A percentile compares a stretch with the other conserved stretches of the same genome.
phyloP scores from a whole-genome alignment of 2,797 vertebrate species.

The Rhadinocentrus ornatus region DNA sequence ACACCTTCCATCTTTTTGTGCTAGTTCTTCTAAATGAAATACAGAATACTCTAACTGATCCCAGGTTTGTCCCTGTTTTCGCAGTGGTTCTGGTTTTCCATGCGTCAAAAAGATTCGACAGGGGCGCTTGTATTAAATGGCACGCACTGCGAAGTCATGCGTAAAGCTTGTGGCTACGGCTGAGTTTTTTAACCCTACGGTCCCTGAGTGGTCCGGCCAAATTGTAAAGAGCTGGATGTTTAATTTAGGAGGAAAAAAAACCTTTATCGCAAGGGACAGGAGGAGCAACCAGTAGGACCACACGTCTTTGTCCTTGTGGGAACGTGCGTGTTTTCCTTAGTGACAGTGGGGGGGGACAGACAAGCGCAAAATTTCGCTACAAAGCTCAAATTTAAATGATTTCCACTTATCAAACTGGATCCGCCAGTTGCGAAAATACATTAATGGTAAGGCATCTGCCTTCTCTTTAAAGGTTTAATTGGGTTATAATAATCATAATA shows the following conservation, averaged over 20 bases:
- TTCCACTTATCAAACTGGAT: slow-evolving; percentile 25
- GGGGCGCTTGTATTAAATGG: slow-evolving; percentile 33
- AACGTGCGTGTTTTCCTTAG: slow-evolving; percentile 33
- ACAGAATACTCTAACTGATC: slow-evolving; percentile 33
- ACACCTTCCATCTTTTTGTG: slow-evolving; percentile 58
- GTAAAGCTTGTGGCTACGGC: slow-evolving; percentile 67
- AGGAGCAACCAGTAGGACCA: slow-evolving; percentile 18
- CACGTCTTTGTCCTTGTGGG: slow-evolving; percentile 55
- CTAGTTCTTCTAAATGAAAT: slow-evolving; percentile 22
- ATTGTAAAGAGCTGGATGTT: slow-evolving; percentile 44
- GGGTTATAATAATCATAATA: too few species aligned
- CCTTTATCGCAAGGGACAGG: slow-evolving; percentile 5
- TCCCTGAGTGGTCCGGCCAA: slow-evolving; percentile 58
- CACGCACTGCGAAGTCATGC: slow-evolving; percentile 71
- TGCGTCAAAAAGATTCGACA: slow-evolving; percentile 53
- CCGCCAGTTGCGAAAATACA: slow-evolving; percentile 33
- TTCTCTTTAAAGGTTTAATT: background rate
- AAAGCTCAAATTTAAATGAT: slow-evolving; percentile 33
- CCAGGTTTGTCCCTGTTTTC: slow-evolving; percentile 15
- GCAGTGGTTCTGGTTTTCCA: slow-evolving; percentile 51
- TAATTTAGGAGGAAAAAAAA: slow-evolving; percentile 18
- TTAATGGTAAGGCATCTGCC: slow-evolving; percentile 2
- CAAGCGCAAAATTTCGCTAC: slow-evolving; percentile 44
- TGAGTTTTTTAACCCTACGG: slow-evolving; percentile 71
- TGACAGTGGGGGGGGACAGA: slow-evolving; percentile 71